These are phyloP conservation scores for Petrocephalus zakoni DNA, from an alignment of 2,113 vertebrate species.

Conservation along the genomic window DNA sequence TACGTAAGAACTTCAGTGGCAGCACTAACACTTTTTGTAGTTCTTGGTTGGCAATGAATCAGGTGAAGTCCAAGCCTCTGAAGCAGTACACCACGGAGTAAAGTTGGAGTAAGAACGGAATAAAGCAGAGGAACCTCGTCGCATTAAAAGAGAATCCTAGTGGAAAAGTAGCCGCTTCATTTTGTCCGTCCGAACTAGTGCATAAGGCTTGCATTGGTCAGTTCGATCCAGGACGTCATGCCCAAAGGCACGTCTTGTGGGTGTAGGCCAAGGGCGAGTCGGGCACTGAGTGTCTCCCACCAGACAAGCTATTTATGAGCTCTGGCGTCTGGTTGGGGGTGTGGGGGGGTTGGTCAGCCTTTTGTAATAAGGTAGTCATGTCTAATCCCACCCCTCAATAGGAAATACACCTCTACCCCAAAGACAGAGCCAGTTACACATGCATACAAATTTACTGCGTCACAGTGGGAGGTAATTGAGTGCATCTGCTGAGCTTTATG, in stretches of 20 bases:
- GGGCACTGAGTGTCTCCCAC: not conserved
- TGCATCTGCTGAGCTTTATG: constrained; percentile 15
- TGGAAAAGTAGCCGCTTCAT: not conserved
- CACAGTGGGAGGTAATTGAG: constrained; percentile 23
- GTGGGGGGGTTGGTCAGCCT: not conserved
- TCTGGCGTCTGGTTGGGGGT: constrained; percentile 4
- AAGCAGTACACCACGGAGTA: not conserved
- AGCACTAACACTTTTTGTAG: not conserved
- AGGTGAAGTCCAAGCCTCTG: not conserved
- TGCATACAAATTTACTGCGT: constrained; percentile 21
- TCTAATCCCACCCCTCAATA: constrained; percentile 26
- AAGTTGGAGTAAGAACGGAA: not conserved
- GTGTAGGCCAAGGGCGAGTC: constrained; percentile 7
- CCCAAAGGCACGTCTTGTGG: constrained; percentile 1
- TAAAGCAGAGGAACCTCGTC: not conserved
- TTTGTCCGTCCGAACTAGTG: not conserved
- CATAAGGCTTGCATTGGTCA: not conserved
- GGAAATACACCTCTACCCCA: constrained; percentile 1
- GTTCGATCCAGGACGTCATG: not conserved
- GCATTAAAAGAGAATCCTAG: not conserved
- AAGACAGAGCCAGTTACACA: constrained; percentile 25
- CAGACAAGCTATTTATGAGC: constrained; percentile 21
- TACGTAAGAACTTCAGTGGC: not conserved
- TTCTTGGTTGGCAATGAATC: not conserved
- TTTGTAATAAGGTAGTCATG: constrained; percentile 21